These are phyloP conservation scores for Lasioglossum villosulum DNA, from an alignment of 2,888 invertebrate genomes.

Conservation along the genomic window DNA sequence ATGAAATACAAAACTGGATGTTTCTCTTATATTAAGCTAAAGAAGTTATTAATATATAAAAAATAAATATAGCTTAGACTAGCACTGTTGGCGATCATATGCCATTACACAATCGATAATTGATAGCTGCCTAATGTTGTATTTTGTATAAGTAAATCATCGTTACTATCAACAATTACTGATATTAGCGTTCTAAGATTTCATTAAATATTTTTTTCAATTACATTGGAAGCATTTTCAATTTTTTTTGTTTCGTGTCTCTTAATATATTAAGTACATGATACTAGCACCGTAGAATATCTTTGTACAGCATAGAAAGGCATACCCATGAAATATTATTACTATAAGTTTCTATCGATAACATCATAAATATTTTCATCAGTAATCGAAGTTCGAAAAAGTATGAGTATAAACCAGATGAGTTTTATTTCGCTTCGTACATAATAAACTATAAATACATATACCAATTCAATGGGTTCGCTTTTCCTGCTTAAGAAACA, in stretches of 20 bases:
- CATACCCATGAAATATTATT: constrained; percentile 65
- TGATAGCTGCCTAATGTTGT: constrained; percentile 81
- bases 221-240: constrained; percentile 80
- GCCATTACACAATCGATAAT: constrained; percentile 78
- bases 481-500: constrained; percentile 55
- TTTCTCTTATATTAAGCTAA: constrained; percentile 71
- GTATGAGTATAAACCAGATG: constrained; percentile 34
- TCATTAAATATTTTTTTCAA: constrained; percentile 68
- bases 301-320: constrained; percentile 73
- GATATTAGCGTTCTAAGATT: constrained; percentile 72
- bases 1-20: constrained; percentile 70
- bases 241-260: constrained; percentile 64
- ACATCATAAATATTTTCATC: constrained; percentile 53
- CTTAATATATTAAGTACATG: constrained; percentile 78
- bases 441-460: constrained; percentile 16
- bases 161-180: constrained; percentile 77
- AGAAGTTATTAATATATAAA: constrained; percentile 77
- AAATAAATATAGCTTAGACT: constrained; percentile 84
- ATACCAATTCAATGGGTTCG: constrained; percentile 35
- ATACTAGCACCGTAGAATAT: constrained; percentile 82
- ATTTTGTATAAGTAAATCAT: constrained; percentile 75
- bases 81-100: constrained; percentile 80
- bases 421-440: constrained; percentile 14
- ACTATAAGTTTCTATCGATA: constrained; percentile 44
- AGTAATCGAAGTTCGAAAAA: constrained; percentile 40